phyloP scores from a whole-genome alignment of 2,888 invertebrate species.

The Drosophila fungiperda region DNA sequence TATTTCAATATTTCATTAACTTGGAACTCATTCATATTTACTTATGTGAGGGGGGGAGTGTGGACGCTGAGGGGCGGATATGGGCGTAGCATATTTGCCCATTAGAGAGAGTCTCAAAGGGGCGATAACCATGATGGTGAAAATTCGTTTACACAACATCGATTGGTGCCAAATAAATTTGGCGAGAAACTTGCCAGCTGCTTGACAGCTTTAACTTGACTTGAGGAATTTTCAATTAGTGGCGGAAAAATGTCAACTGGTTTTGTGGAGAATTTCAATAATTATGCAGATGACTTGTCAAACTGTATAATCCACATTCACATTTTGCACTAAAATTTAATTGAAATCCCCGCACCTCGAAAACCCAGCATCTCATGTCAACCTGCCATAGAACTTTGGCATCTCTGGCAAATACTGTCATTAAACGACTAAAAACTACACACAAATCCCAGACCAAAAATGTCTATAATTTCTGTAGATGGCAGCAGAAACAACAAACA shows the following conservation, averaged over 20 bases:
- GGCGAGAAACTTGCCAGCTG: slow-evolving; percentile 49
- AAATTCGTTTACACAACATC: slow-evolving; percentile 57
- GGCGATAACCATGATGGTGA: slow-evolving; percentile 33
- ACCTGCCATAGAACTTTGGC: slow-evolving; percentile 48
- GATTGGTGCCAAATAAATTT: slow-evolving; percentile 43
- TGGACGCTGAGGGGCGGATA: background rate
- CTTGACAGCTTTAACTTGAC: slow-evolving; percentile 41
- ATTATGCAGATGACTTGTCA: slow-evolving; percentile 72
- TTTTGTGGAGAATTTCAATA: slow-evolving; percentile 59
- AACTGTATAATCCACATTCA: slow-evolving; percentile 60
- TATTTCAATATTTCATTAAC: slow-evolving; percentile 70
- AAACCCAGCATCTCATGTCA: slow-evolving; percentile 39
- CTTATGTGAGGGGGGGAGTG: slow-evolving; percentile 17
- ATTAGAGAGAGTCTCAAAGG: slow-evolving; percentile 43
- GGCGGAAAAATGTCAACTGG: slow-evolving; percentile 61
- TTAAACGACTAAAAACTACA: slow-evolving; percentile 61
- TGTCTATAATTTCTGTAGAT: slow-evolving; percentile 71
- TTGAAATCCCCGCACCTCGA: slow-evolving; percentile 43
- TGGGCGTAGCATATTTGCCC: slow-evolving; percentile 36
- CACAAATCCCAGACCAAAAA: slow-evolving; percentile 51
- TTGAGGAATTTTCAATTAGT: slow-evolving; percentile 75
- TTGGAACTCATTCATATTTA: slow-evolving; percentile 54
- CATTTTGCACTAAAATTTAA: slow-evolving; percentile 63
- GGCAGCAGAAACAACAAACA: slow-evolving; percentile 48
- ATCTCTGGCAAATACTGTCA: slow-evolving; percentile 48